Base-by-base conservation (phyloP, 2,888 invertebrate genomes). In the Melanostoma mellinum region DNA sequence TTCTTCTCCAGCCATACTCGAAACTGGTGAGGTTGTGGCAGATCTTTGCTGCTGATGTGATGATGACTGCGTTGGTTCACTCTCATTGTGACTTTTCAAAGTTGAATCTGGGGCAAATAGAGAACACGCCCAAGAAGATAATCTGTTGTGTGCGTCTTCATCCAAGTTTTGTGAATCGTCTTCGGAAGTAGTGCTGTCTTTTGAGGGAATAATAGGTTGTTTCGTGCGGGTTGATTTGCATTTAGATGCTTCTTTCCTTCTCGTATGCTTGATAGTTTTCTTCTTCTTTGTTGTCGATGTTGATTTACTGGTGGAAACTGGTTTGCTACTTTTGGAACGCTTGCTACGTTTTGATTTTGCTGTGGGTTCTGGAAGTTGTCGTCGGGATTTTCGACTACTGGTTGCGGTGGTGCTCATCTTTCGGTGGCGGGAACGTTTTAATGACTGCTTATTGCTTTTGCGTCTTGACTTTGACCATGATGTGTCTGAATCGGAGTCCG, bases 361-460 rank as follows among this genome's bases (percentile, higher is more conserved):
- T 20, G 69, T 20, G 33, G 84, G 52, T 30, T 55, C 30, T 32
- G 58, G 32, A 4, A 50, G 10, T 40, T 79, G 74, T 35, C 74
- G 79, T 3, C 79, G 74, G 10, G 74, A 46, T 48, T 69, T 74
- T 33, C 74, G 52, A 40, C 73, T 63, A 36, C 77, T 77, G 36
- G 32, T 68, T 32, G 5, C 67, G 32, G 74, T 55, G 46, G 71
- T 55, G 67, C 33, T 82, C 40, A 56, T 33, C 10, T 79, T 84
- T 67, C 61, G 79, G 38, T 79, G 84, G 79, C 78, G 84, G 84
- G 84, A 79, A 71, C 84, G 79, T 71, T 79, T 78, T 6, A 84
- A 56, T 84, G 84, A 79, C 48, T 79, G 78, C 65, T 84, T 84
- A 48, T 84, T 79, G 44, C 69, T 74, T 69, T 61, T 79, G 55